Base-by-base conservation (phyloP, 2,888 invertebrate species). In the Pachydiplax longipennis region DNA sequence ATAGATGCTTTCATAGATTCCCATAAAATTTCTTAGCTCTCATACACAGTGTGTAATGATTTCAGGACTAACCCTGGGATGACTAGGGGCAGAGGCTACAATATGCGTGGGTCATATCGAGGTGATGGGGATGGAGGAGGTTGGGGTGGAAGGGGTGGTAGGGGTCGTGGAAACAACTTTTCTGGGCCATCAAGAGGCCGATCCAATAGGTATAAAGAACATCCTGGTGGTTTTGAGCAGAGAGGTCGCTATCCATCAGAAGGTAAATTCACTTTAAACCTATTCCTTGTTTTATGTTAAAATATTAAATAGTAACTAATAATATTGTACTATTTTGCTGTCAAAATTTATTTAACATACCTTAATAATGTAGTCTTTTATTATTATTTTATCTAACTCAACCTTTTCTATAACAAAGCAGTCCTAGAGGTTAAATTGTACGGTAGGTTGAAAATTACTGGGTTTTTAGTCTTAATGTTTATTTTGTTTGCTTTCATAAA, bases 131-230 rank as follows among this genome's bases (percentile, higher is more conserved):
- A 90, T 31, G 90, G 81, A 80, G 91, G 90, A 13, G 73, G 90
- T 25, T 91, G 91, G 90, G 81, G 91, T 91, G 90, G 82, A 35
- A 82, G 90, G 22, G 91, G 87, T 58, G 53, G 90, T 22, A 82
- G 91, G 31, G 90, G 91, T 5, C 61, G 91, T 65, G 91, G 92
- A 18, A 91, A 91, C 73, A 83, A 81, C 25, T 91, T 90, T 31
- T 91, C 91, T 53, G 91, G 91, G 22, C 90, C 91, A 37, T 91
- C 91, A 4, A 81, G 92, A 37, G 92, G 92, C 13, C 91, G 92
- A 18, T 91, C 91, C 73, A 92, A 91, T 81, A 92, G 91, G 91
- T 92, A 92, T 58, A 92, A 92, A 81, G 92, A 92, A 10, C 91
- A 91, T 90, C 73, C 92, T 3, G 91, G 91, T 31, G 81, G 91